These are phyloP conservation scores for Prionailurus bengalensis DNA, from an alignment of 2,113 vertebrate genomes.

Conservation along the genomic window DNA sequence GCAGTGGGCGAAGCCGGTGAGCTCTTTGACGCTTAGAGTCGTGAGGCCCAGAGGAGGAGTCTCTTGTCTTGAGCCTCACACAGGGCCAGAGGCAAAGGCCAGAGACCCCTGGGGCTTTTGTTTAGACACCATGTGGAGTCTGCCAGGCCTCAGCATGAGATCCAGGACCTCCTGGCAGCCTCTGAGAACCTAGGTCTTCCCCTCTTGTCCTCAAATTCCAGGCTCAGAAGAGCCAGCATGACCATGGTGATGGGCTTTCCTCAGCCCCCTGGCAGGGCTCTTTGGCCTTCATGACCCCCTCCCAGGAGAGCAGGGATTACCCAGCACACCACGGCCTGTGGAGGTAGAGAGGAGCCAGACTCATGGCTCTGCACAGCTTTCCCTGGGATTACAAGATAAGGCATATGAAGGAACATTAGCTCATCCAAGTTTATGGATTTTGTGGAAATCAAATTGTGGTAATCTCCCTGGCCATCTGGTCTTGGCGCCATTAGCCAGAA, in stretches of 20 bases:
- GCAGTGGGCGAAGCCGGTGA: background rate
- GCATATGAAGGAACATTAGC: constrained; percentile 82
- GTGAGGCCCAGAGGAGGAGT: background rate
- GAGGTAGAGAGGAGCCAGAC: constrained; percentile 74
- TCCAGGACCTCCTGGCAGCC: background rate
- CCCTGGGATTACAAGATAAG: constrained; percentile 85
- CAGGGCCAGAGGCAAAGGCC: background rate
- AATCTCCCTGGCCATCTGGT: constrained; percentile 88
- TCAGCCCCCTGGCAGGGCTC: background rate
- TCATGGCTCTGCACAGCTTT: constrained; percentile 81
- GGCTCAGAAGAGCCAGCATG: background rate
- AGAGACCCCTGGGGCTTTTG: background rate
- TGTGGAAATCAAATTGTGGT: constrained; percentile 87
- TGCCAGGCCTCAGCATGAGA: background rate
- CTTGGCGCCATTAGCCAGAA: constrained; percentile 41
- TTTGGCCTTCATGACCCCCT: constrained; percentile 75
- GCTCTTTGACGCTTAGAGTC: background rate
- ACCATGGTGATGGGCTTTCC: background rate
- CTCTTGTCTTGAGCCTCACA: background rate
- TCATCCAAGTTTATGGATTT: constrained; percentile 88
- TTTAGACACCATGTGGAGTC: background rate
- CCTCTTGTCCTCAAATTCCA: background rate
- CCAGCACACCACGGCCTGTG: constrained; percentile 62
- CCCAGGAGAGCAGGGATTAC: constrained; percentile 80
- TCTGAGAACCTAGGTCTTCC: background rate